A percentile compares a stretch with the other conserved stretches of the same genome.
These are phyloP conservation scores for Diarsia brunnea DNA, from an alignment of 2,888 invertebrate species.

Conservation along the genomic window DNA sequence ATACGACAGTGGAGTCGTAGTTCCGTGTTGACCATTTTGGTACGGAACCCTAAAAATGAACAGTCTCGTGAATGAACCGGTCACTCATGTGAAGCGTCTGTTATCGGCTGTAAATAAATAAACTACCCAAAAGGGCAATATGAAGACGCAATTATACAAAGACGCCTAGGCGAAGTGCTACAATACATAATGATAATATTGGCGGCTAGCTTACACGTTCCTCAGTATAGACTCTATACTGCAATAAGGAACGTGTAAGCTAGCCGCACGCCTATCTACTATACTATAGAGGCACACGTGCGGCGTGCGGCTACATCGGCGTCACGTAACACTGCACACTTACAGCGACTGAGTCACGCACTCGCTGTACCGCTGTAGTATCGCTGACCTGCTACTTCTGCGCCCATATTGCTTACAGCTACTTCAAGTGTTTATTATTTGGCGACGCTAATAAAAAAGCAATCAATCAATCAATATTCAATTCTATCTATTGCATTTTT, in stretches of 20 bases:
- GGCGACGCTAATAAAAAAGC: too few species aligned
- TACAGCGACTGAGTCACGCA: background rate
- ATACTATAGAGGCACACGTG: background rate
- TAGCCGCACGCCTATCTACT: too few species aligned
- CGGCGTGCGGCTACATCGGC: background rate
- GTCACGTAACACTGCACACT: background rate
- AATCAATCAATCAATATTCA: too few species aligned
- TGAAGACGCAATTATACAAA: too few species aligned
- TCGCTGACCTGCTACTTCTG: background rate
- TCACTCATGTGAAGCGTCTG: background rate
- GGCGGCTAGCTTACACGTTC: background rate
- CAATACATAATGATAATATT: background rate
- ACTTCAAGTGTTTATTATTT: background rate
- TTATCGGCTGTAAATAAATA: background rate
- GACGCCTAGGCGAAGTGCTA: too few species aligned
- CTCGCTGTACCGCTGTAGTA: background rate
- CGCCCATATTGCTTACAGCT: background rate
- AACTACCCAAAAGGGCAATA: background rate
- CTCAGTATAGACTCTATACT: too few species aligned
- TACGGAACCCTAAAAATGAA: background rate
- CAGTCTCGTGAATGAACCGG: background rate
- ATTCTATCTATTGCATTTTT: too few species aligned
- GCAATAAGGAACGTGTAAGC: too few species aligned
- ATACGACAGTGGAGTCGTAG: too few species aligned
- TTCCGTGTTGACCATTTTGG: too few species aligned